Percentiles rank a stretch among this genome's conserved stretches.
Evolutionary conservation across 2,113 vertebrate species (phyloP).

Genomic region (Tetrao urogallus): DNA sequence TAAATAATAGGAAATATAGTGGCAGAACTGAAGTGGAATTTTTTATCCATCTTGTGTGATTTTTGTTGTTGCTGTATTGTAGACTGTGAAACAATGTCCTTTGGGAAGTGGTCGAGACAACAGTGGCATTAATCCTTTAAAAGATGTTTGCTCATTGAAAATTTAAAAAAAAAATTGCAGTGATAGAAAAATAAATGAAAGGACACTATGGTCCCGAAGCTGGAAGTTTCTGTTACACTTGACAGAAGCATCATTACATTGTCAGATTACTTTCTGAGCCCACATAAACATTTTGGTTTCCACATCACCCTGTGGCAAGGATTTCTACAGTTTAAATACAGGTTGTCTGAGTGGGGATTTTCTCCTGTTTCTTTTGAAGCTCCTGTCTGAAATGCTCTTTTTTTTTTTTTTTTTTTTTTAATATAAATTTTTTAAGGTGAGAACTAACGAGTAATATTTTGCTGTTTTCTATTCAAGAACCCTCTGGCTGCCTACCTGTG

Average conservation of each 20-base stretch:
- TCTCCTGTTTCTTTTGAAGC: background rate
- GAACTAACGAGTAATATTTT: background rate
- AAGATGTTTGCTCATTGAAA: accelerated
- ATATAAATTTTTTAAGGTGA: background rate
- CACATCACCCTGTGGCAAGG: background rate
- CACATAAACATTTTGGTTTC: background rate
- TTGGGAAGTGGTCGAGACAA: too few species aligned
- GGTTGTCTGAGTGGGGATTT: background rate
- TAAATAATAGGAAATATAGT: too few species aligned
- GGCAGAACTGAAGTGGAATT: too few species aligned
- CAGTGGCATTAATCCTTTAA: too few species aligned
- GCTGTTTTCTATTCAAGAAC: background rate
- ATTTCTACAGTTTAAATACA: background rate
- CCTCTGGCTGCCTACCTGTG: too few species aligned
- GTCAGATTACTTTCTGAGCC: background rate
- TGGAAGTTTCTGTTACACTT: background rate
- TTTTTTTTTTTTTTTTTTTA: background rate
- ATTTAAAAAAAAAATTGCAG: background rate
- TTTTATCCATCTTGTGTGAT: too few species aligned
- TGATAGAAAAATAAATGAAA: background rate
- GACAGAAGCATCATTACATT: background rate
- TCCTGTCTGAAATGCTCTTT: background rate
- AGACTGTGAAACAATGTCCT: too few species aligned
- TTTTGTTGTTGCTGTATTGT: too few species aligned
- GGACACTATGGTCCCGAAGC: background rate